Percentiles rank a stretch among this genome's conserved stretches.
These are phyloP conservation scores for Jaculus jaculus DNA, from an alignment of 2,113 vertebrate genomes.

Conservation along the genomic window DNA sequence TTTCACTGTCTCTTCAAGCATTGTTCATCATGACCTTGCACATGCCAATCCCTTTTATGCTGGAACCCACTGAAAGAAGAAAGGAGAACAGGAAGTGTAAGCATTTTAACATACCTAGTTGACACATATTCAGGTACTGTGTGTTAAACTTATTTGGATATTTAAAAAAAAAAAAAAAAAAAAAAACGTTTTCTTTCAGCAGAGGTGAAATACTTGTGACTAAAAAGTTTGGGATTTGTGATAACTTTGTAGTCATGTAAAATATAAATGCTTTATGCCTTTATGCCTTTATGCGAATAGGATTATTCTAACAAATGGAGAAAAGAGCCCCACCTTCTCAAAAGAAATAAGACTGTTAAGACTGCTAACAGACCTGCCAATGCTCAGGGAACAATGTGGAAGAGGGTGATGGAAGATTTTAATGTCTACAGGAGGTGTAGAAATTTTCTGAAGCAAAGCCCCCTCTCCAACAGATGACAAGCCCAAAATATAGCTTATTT, in stretches of 20 bases:
- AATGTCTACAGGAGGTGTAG: too few species aligned
- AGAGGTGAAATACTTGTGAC: slow-evolving; percentile 66
- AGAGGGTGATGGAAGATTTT: too few species aligned
- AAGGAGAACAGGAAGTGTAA: slow-evolving; percentile 58
- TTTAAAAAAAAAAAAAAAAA: too few species aligned
- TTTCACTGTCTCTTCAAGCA: slow-evolving; percentile 62
- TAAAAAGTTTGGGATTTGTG: slow-evolving; percentile 75
- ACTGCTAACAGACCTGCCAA: too few species aligned
- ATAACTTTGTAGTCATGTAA: slow-evolving; percentile 78
- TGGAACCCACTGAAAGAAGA: slow-evolving; percentile 63
- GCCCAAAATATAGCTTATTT: too few species aligned
- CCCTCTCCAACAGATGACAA: too few species aligned
- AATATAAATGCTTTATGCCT: slow-evolving; percentile 73
- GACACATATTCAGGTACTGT: slow-evolving; percentile 45
- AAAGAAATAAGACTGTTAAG: too few species aligned
- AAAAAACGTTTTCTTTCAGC: slow-evolving; percentile 70
- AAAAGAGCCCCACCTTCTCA: slow-evolving; percentile 40
- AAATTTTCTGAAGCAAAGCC: too few species aligned
- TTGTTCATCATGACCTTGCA: slow-evolving; percentile 10
- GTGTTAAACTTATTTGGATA: slow-evolving; percentile 55
- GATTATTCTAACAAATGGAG: slow-evolving; percentile 78
- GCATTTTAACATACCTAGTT: slow-evolving; percentile 60
- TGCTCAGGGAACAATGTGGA: too few species aligned
- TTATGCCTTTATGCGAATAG: slow-evolving; percentile 73
- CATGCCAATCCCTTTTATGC: slow-evolving; percentile 66